Base-by-base conservation (phyloP, 2,113 vertebrate species). In the Rhynchopsitta pachyrhyncha region DNA sequence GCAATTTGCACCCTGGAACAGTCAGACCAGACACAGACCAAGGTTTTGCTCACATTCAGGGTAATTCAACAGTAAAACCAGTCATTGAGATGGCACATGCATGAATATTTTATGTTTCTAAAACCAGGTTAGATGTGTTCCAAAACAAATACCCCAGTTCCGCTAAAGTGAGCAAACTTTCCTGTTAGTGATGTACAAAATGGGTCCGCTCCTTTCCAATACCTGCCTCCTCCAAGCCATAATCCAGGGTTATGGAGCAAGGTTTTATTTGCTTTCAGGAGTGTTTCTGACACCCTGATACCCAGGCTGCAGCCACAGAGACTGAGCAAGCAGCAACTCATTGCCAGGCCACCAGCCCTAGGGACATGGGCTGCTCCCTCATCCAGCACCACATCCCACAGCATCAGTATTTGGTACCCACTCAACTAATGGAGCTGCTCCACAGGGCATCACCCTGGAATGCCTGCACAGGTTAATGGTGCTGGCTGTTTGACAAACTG, bases 1-100 rank as follows among this genome's bases (percentile, higher is more conserved):
- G 39, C 31, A 24, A 0, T 0, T 0, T 31, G 77, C 49, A 22
- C 12, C 6, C 1, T 52, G 55, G 57, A 67, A 50, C 25, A 29
- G 52, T 15, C 55, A 76, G n/a, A 44, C 7, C 6, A 1, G 71
- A 18, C 24, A 20, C 0, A 19, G 47, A 53, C 31, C 37, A 31
- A 37, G 35, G 59, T 77, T 55, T 77, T 64, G 76, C 25, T 53
- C 81, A 10, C 28, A 27, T 8, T 57, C 39, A n/a, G 64, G 44
- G 11, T 17, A 60, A 69, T 19, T 50, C 39, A 52, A 29, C 8
- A 46, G 15, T 17, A 47, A 73, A 90, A 24, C 4, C n/a, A 47
- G 24, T 23, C 68, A 17, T 6, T 0, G 3, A 17, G 49, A 11
- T 9, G 28, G 63, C 42, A 62, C 11, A 41, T 16, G 44, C 57